These are phyloP conservation scores for Mugil cephalus DNA, from an alignment of 2,113 vertebrate genomes.

Conservation along the genomic window DNA sequence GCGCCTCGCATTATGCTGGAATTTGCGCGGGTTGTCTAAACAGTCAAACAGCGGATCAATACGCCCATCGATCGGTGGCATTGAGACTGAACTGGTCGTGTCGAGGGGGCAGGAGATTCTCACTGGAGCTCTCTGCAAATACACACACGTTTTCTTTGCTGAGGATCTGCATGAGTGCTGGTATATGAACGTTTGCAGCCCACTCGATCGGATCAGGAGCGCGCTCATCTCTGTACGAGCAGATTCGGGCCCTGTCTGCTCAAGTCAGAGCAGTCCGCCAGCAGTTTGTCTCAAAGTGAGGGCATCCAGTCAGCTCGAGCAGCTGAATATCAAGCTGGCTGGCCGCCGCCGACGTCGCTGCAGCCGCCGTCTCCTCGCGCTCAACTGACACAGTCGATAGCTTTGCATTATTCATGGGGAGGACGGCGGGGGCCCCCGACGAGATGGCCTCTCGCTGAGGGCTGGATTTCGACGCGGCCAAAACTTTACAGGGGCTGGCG, in stretches of 20 bases:
- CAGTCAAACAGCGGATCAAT: constrained; percentile 79
- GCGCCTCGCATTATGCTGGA: constrained; percentile 67
- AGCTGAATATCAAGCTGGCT: constrained; percentile 77
- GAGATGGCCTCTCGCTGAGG: constrained; percentile 76
- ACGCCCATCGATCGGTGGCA: constrained; percentile 73
- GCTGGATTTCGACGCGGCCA: constrained; percentile 72
- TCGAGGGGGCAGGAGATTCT: constrained; percentile 75
- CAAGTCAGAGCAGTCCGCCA: constrained; percentile 65
- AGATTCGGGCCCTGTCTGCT: constrained; percentile 68
- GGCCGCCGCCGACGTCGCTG: constrained; percentile 47
- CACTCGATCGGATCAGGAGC: no score
- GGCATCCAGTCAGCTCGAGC: constrained; percentile 76
- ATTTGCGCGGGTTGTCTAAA: constrained; percentile 81
- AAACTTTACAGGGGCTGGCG: constrained; percentile 66
- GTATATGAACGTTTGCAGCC: constrained; percentile 17
- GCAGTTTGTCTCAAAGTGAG: constrained; percentile 80
- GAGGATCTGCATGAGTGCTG: constrained; percentile 8
- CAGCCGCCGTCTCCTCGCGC: constrained; percentile 49
- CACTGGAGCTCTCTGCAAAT: constrained; percentile 51
- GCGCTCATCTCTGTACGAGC: constrained; percentile 49
- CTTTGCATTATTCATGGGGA: constrained; percentile 82
- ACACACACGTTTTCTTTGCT: neutral
- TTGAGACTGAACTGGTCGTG: constrained; percentile 78
- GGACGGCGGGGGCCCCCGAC: constrained; percentile 48
- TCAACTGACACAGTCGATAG: constrained; percentile 80